Evolutionary conservation across 1,140 invertebrate genomes (phyloP), one percentile per base, ranked within the genome.

Genomic region (Bombus fervidus): DNA sequence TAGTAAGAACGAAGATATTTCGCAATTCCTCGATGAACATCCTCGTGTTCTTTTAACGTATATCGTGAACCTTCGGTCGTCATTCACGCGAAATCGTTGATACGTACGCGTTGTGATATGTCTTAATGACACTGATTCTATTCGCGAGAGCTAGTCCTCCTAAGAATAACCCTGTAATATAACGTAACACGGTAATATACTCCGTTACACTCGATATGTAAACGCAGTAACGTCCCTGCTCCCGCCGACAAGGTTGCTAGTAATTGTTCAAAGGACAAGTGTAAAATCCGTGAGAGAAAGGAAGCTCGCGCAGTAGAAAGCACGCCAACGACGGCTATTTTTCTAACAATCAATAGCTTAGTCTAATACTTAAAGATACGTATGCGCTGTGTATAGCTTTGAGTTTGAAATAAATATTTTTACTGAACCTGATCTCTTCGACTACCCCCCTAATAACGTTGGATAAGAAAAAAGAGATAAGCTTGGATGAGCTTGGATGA

Each of bases 401-500:
- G 43, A 77, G 71, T 91, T 84, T 89, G 22, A 91, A 91, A 91
- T 89, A 91, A 91, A 91, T 91, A 91, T 91, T 91, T 89, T 90
- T 80, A 81, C 85, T 64, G 74, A 84, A 69, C 28, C 39, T 10
- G 25, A 76, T 62, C 78, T 72, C 39, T 57, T 89, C 57, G 59
- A 76, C 78, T 86, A 83, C 28, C 75, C 75, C 53, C 31, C 12
- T 28, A 53, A 31, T 71, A 34, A 78, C 15, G 66, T 57, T 59
- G 37, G 25, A 57, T 12, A 5, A 72, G 15, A 43, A 41, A 2
- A 37, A 64, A 18, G 22, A 82, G 34, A 18, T 18, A 18, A 34
- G 43, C 13, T 47, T 47, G 43, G 43, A 47, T 15, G 8, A 72
- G 31, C 28, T 74, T 71, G 31, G 37, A 72, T 22, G 28, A 47